Evolutionary conservation across 1,140 invertebrate species (phyloP).

Genomic region (Dreissena rostriformis): DNA sequence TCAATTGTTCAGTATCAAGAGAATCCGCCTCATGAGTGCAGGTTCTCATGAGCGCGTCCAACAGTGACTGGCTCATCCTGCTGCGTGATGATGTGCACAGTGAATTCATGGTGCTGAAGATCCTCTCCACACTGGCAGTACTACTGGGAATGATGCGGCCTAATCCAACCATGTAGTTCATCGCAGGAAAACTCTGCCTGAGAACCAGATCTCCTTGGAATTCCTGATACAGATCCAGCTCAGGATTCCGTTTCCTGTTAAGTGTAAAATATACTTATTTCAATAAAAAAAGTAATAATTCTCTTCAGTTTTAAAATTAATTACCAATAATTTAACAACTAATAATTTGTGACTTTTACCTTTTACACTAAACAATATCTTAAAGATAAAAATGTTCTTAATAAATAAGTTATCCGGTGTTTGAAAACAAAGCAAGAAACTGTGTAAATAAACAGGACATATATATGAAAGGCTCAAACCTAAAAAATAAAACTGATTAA

Average conservation of each 20-base stretch:
- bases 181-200: slow-evolving; percentile 3
- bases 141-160: slow-evolving; percentile 16
- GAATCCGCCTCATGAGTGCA: background rate
- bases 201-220: slow-evolving; percentile 8
- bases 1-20: background rate
- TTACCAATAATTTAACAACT: background rate
- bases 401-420: no score
- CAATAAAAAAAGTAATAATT: no score
- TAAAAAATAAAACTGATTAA: no score
- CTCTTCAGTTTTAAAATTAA: background rate
- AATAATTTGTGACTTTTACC: background rate
- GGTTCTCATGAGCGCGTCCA: background rate
- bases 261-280: background rate
- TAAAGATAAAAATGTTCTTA: background rate
- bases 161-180: slow-evolving; percentile 15
- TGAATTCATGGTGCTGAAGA: slow-evolving; percentile 23
- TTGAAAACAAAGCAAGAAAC: background rate
- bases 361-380: background rate
- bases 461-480: no score
- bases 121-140: slow-evolving; percentile 26
- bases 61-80: background rate
- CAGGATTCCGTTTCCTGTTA: slow-evolving; percentile 22
- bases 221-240: slow-evolving; percentile 16
- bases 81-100: slow-evolving; percentile 12
- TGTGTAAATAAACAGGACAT: background rate